Evolutionary conservation across 2,888 invertebrate genomes (phyloP).

Genomic region (Aplocera efformata): DNA sequence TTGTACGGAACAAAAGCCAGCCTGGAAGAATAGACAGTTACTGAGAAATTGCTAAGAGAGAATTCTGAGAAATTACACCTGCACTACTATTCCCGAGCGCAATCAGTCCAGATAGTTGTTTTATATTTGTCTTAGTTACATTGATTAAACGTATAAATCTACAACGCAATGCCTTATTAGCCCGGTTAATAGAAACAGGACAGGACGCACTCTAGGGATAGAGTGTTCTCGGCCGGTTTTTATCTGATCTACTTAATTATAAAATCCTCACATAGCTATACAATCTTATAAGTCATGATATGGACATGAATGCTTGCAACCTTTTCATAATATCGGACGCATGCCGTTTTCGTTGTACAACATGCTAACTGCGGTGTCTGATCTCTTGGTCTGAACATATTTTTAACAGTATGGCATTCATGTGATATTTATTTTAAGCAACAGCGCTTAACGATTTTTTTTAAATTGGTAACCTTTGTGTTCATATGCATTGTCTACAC

Average conservation of each 20-base stretch:
- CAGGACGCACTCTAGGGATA: slow-evolving; percentile 5
- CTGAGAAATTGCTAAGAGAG: slow-evolving; percentile 22
- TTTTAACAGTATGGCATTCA: slow-evolving; percentile 3
- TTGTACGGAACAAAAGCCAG: slow-evolving; percentile 15
- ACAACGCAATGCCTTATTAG: slow-evolving; percentile 2
- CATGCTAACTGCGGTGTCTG: background rate
- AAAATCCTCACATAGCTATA: slow-evolving; percentile 18
- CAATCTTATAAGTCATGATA: background rate
- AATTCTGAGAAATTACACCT: slow-evolving; percentile 26
- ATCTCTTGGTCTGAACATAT: slow-evolving; percentile 5
- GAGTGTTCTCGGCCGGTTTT: slow-evolving; percentile 15
- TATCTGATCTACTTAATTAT: slow-evolving; percentile 25
- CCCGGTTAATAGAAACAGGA: slow-evolving; percentile 8
- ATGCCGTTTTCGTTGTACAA: slow-evolving; percentile 4
- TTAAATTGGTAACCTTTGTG: too few relatives aligned
- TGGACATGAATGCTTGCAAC: slow-evolving; percentile 17
- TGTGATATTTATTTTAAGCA: too few relatives aligned
- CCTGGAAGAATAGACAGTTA: slow-evolving; percentile 12
- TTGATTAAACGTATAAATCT: slow-evolving; percentile 11
- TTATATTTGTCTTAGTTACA: slow-evolving; percentile 11
- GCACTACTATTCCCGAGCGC: slow-evolving; percentile 10
- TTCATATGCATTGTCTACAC: too few relatives aligned
- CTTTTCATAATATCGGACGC: slow-evolving; percentile 16
- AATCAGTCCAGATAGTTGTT: slow-evolving; percentile 5
- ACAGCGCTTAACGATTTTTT: too few relatives aligned